Base-by-base conservation (phyloP, 2,113 vertebrate species). In the Hylia prasina region DNA sequence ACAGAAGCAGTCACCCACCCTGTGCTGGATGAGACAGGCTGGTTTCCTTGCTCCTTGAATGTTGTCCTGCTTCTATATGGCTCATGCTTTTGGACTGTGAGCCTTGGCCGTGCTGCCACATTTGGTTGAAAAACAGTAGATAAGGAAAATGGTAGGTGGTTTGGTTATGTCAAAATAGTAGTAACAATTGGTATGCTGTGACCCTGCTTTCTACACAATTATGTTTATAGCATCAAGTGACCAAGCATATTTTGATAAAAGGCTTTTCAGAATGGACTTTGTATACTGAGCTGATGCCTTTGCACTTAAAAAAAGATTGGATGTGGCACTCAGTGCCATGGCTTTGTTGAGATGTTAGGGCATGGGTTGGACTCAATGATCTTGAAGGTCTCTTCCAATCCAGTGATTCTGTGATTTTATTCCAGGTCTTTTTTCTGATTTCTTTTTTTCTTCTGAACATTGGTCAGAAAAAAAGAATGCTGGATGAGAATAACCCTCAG, bases 251-350 rank as follows among this genome's bases (percentile, higher is more conserved):
- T 68, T 51, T 33, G 42, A n/a, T 53, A 30, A n/a, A 77, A 73
- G 40, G 15, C 5, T 48, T 68, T 91, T 72, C 39, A 27, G 57
- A 48, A 60, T 76, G 47, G 53, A 12, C 48, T 87, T 47, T 48
- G 5, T 70, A 9, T 28, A 48, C 6, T 40, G 60, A 65, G 20
- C 45, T 76, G 53, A 47, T 10, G 24, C 44, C 24, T 64, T 37
- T 31, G 10, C 23, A 2, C 42, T 51, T 22, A n/a, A 14, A 13
- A n/a, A 40, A n/a, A 18, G 58, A 28, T 2, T 28, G 58, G 14
- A 8, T 17, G 8, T 51, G 10, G 14, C 37, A 7, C 45, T 40
- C 0, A 0, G 16, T 77, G 35, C 28, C 22, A 11, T 25, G 35
- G 35, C 33, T 40, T 48, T 33, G 15, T 7, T 51, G 58, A 42